These are phyloP conservation scores for Allochrocebus solatus DNA, from an alignment of 2,797 vertebrate genomes.

Conservation along the genomic window DNA sequence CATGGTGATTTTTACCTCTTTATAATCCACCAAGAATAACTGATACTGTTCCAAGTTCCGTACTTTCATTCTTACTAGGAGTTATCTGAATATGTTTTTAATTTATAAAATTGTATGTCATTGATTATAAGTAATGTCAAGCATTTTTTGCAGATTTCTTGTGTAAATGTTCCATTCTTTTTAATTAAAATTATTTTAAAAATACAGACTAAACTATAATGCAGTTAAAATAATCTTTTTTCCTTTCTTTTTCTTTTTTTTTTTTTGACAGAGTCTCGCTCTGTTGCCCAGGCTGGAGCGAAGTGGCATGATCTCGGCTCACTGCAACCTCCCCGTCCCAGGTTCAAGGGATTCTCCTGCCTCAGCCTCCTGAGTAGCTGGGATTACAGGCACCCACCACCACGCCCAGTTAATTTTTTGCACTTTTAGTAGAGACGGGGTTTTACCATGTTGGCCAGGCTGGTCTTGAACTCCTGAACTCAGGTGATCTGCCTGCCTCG, in stretches of 20 bases:
- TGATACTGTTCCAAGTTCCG: background rate
- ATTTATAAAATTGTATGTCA: background rate
- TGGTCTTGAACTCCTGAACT: background rate
- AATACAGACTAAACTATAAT: background rate
- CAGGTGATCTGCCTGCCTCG: accelerated
- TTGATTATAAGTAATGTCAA: background rate
- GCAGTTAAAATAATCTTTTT: background rate
- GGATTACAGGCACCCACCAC: accelerated
- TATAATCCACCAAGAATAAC: background rate
- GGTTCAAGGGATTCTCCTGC: background rate
- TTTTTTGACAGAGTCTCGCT: background rate
- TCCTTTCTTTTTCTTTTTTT: too few species aligned
- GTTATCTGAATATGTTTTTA: background rate
- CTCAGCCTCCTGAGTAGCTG: background rate
- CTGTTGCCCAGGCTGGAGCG: background rate
- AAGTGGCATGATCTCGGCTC: background rate
- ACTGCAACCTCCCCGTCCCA: background rate
- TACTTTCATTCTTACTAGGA: background rate
- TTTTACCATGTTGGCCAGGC: background rate
- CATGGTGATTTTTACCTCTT: background rate
- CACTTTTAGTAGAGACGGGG: background rate
- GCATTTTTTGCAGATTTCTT: background rate
- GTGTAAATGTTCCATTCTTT: background rate
- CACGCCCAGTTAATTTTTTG: too few species aligned
- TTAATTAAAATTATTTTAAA: background rate